Percentiles rank a stretch among this genome's conserved stretches.
Evolutionary conservation across 2,113 vertebrate genomes (phyloP).

Genomic region (Prunella fulvescens): DNA sequence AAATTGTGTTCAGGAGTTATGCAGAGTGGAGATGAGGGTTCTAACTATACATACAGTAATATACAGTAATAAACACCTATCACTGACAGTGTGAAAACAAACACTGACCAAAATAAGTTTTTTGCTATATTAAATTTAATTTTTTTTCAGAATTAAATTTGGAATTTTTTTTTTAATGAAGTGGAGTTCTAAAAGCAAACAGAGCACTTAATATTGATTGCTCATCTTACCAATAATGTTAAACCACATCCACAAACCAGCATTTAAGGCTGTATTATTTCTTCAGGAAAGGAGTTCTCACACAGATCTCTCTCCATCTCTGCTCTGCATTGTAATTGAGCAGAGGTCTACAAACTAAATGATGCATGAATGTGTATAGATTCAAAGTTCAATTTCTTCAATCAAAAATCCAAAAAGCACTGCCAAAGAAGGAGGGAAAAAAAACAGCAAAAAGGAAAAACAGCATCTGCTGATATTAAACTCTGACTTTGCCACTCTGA

Average conservation of each 20-base stretch:
- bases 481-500: neutral
- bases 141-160: neutral
- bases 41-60: neutral
- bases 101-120: neutral
- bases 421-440: neutral
- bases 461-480: neutral
- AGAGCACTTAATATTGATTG: neutral
- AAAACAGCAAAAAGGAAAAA: neutral
- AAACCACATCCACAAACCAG: neutral
- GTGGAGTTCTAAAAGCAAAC: neutral
- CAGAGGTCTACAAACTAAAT: conserved; percentile 1
- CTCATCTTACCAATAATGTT: neutral
- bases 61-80: neutral
- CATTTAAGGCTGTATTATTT: neutral
- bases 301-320: neutral
- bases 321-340: conserved; percentile 30
- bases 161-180: neutral
- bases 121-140: neutral
- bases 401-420: neutral
- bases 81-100: neutral
- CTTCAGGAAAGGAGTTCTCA: neutral
- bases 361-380: neutral
- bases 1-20: neutral
- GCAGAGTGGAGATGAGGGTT: neutral
- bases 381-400: conserved; percentile 24